phyloP scores from a whole-genome alignment of 2,888 invertebrate species.

The Protodeltote pygarga region DNA sequence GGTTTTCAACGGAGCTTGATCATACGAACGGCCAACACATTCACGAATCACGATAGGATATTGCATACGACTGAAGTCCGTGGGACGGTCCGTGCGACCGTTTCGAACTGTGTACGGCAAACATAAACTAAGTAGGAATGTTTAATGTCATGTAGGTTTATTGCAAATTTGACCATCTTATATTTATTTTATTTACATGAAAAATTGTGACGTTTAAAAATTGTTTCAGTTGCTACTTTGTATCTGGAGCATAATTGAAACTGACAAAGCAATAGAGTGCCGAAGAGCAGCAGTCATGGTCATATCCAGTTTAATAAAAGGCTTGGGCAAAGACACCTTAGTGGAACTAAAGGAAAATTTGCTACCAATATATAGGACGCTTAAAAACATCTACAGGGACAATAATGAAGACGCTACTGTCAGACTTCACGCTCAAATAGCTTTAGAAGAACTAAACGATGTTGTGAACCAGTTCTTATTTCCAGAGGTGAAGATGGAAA shows the following conservation, averaged over 20 bases:
- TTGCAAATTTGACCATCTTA: too few species aligned
- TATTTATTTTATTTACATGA: too few species aligned
- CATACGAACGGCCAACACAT: too few species aligned
- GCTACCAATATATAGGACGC: slow-evolving; percentile 89
- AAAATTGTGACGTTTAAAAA: not conserved
- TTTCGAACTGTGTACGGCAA: too few species aligned
- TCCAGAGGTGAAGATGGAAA: slow-evolving; percentile 85
- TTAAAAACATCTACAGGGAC: slow-evolving; percentile 88
- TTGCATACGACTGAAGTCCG: too few species aligned
- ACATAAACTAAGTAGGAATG: too few species aligned
- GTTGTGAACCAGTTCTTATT: slow-evolving; percentile 89
- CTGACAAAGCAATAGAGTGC: slow-evolving; percentile 91
- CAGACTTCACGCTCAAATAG: slow-evolving; percentile 91
- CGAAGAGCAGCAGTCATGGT: slow-evolving; percentile 93
- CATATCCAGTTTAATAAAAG: slow-evolving; percentile 91
- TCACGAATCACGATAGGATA: too few species aligned
- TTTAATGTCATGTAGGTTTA: too few species aligned
- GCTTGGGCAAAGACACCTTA: slow-evolving; percentile 90
- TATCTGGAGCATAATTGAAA: slow-evolving; percentile 89
- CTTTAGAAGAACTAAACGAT: slow-evolving; percentile 91
- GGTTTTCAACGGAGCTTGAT: too few species aligned
- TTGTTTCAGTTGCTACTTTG: slow-evolving; percentile 90
- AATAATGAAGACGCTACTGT: slow-evolving; percentile 89
- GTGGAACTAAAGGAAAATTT: slow-evolving; percentile 89
- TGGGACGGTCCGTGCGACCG: too few species aligned